These are phyloP conservation scores for Poeciliopsis turrubarensis DNA, from an alignment of 2,113 vertebrate species.

Conservation along the genomic window DNA sequence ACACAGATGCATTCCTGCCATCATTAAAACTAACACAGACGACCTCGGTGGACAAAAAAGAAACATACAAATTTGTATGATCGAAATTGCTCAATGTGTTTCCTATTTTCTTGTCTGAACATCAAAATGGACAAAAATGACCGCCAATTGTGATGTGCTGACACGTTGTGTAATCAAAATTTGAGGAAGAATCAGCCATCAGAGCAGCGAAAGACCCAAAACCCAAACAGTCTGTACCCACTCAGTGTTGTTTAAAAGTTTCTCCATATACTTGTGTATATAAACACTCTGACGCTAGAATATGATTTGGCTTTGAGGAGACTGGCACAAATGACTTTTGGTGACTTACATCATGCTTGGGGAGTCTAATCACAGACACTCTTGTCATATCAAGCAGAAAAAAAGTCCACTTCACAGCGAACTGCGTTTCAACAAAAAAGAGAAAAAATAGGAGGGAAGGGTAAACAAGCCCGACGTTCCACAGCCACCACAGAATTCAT, in stretches of 20 bases:
- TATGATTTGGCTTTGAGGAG: conserved; percentile 75
- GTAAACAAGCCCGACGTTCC: conserved; percentile 76
- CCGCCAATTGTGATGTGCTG: conserved; percentile 75
- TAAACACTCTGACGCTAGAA: conserved; percentile 76
- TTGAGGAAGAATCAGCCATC: conserved; percentile 73
- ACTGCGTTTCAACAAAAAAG: conserved; percentile 49
- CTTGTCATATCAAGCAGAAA: conserved; percentile 76
- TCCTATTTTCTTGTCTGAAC: conserved; percentile 73
- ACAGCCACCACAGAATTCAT: conserved; percentile 76
- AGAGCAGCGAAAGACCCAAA: conserved; percentile 66
- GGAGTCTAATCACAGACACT: conserved; percentile 77
- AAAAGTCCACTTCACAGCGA: conserved; percentile 73
- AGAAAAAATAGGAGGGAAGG: conserved; percentile 55
- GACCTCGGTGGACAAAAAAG: conserved; percentile 45
- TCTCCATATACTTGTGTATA: conserved; percentile 75
- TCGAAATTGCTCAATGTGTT: conserved; percentile 73
- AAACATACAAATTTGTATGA: conserved; percentile 61
- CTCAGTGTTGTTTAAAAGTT: conserved; percentile 75
- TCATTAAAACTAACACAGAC: conserved; percentile 68
- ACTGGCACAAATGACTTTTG: conserved; percentile 72
- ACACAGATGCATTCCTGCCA: conserved; percentile 45
- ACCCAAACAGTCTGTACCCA: conserved; percentile 76
- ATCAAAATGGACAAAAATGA: conserved; percentile 78
- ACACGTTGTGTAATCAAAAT: conserved; percentile 76
- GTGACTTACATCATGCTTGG: conserved; percentile 76